Percentiles rank a stretch among this genome's conserved stretches.
phyloP scores from a whole-genome alignment of 2,113 vertebrate genomes.

The Hippolais icterina region DNA sequence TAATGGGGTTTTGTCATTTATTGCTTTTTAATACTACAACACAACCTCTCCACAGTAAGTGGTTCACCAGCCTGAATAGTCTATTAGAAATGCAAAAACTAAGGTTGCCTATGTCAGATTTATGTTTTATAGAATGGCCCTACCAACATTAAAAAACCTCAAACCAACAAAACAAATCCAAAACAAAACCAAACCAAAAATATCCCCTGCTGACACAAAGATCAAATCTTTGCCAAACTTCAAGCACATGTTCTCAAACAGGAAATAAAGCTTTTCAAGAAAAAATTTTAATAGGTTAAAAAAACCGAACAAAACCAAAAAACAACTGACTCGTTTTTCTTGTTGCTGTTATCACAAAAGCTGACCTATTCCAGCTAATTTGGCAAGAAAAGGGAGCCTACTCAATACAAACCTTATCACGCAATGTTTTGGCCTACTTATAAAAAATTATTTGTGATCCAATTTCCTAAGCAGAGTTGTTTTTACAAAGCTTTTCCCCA shows the following conservation, averaged over 20 bases:
- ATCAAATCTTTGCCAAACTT: neutral
- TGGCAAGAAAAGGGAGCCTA: neutral
- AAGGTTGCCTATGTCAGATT: neutral
- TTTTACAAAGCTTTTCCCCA: neutral
- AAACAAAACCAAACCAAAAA: neutral
- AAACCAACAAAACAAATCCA: neutral
- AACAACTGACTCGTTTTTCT: neutral
- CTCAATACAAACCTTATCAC: neutral
- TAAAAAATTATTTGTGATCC: neutral
- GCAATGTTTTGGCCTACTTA: neutral
- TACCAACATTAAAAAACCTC: neutral
- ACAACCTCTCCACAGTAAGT: neutral
- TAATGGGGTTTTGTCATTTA: neutral
- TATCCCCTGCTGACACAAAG: neutral
- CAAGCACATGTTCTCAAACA: neutral
- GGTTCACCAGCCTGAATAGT: neutral
- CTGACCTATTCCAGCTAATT: neutral
- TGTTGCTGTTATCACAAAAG: neutral
- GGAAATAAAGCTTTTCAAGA: constrained; percentile 35
- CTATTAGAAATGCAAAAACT: neutral
- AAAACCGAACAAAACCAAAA: neutral
- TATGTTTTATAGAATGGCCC: neutral
- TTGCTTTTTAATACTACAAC: neutral
- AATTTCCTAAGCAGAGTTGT: neutral
- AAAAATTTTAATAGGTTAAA: neutral